Base-by-base conservation (phyloP, 2,888 invertebrate genomes). In the Oeneis ivallda region DNA sequence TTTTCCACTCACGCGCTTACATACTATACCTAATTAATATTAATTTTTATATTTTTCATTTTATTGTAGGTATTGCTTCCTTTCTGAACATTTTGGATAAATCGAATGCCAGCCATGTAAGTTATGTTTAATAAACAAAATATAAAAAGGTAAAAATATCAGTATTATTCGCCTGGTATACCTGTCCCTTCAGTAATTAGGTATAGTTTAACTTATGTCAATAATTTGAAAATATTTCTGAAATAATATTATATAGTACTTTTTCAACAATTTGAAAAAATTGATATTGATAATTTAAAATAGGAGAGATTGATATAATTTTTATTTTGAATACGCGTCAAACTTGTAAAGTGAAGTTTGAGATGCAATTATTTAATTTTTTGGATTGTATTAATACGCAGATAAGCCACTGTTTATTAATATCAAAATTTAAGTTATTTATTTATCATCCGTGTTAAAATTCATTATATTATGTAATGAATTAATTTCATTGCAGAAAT, bases 401-500 rank as follows among this genome's bases (percentile, higher is more conserved):
- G 43, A 52, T 53, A 62, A 62, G 52, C 41, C 32, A 53, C 6
- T 11, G 41, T 61, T 52, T 13, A 11, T 32, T 52, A 8, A 26
- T 39, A 50, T 43, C 7, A 26, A n/a, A n/a, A n/a, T 45, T 10
- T 45, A 6, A 32, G n/a, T 9, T 9, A 8, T 8, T 56, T 43
- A 17, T 11, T 7, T 37, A 4, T 9, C 7, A 13, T 34, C 34
- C n/a, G 13, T 2, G 4, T 19, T 47, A n/a, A 7, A 11, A 7
- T n/a, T 43, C 13, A 43, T 53, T n/a, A n/a, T 1, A 26, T 26
- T 26, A 26, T 2, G 26, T 26, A 26, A n/a, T 7, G 8, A 2
- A 5, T 32, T 8, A 34, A 32, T 37, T 6, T 32, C 5, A 53
- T 66, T 69, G 67, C 74, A 86, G 89, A 71, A 68, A 45, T 91